Evolutionary conservation across 1,140 invertebrate genomes (phyloP), one percentile per base, ranked within the genome.

Genomic region (Heterodera carotae): DNA sequence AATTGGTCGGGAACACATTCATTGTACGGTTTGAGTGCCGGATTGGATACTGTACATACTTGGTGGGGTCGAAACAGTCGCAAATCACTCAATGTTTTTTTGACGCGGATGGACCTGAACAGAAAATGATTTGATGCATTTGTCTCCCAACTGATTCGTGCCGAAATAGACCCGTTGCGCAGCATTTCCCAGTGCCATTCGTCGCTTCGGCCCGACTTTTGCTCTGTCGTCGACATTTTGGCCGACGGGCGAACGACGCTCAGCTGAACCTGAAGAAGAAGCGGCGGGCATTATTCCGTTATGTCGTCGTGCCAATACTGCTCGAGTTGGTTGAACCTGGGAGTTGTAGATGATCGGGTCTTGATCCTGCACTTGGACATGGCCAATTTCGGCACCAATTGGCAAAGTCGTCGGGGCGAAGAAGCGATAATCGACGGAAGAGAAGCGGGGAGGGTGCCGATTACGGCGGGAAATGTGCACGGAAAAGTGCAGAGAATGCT

Each of bases 331-430:
- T 79, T 10, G 67, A 0, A 83, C 60, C 53, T 84, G 82, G 8
- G 80, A 82, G 43, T 83, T 83, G 80, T 83, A 83, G 43, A 83
- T 83, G 64, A 83, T 83, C 53, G 82, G 82, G 67, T 83, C 81
- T 34, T 79, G 66, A 62, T 83, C 82, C 8, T 76, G 27, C 1
- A 83, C 71, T 29, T 78, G 43, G 15, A 84, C 64, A 18, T 53
- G 48, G 5, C 83, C 82, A 48, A 83, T 75, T 76, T 85, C 82
- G n/a, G 69, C 48, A 8, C 83, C 83, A 43, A 74, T n/a, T 33
- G 36, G 10, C 39, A 83, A 36, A 27, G 39, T 64, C 7, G 67
- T 31, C 18, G 83, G 82, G 3, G 80, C 82, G 34, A 84, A 83
- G 66, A 85, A 83, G 64, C 77, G 69, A 73, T 82, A 82, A n/a